These are phyloP conservation scores for Stenurella melanura DNA, from an alignment of 2,888 invertebrate species.

Conservation along the genomic window DNA sequence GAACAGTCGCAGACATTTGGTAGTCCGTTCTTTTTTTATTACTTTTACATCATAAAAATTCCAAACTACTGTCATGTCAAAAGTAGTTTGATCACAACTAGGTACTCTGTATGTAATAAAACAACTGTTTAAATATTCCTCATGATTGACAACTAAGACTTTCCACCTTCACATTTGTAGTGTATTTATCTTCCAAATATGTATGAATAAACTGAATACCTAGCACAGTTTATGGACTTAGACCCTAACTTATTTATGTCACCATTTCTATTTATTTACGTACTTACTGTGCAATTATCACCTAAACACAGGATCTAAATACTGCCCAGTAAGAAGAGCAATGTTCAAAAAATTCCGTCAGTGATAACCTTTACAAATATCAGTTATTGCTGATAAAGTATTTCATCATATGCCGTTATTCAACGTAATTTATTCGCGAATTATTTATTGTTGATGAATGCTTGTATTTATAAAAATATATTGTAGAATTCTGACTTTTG, in stretches of 20 bases:
- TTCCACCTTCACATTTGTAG: no score
- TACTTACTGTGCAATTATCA: background rate
- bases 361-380: background rate
- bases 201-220: no score
- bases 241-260: background rate
- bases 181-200: no score
- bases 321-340: background rate
- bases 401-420: conserved; percentile 8
- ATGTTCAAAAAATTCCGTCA: background rate
- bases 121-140: no score
- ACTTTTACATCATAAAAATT: no score
- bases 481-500: no score
- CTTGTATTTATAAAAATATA: background rate
- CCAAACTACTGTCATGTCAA: no score
- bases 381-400: background rate
- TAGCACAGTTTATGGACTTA: background rate
- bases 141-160: no score
- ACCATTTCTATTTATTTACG: background rate
- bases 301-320: background rate
- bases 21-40: no score
- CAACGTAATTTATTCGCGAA: background rate
- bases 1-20: no score
- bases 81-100: no score
- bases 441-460: background rate
- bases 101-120: no score